These are phyloP conservation scores for Melanchra persicariae DNA, from an alignment of 2,888 invertebrate genomes.

Conservation along the genomic window DNA sequence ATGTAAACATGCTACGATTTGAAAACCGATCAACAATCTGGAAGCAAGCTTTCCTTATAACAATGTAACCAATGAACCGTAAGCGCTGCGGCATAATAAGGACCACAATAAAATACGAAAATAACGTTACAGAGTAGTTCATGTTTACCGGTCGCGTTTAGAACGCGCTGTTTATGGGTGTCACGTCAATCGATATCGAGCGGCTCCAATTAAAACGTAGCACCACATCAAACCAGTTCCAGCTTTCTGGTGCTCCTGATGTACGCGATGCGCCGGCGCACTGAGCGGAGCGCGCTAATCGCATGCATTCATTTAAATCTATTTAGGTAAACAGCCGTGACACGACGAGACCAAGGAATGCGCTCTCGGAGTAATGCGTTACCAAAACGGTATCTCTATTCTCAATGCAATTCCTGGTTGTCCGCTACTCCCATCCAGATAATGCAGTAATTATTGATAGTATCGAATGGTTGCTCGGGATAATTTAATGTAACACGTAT, in stretches of 20 bases:
- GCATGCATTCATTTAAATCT: slow-evolving; percentile 83
- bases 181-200: slow-evolving; percentile 71
- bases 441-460: slow-evolving; percentile 50
- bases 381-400: slow-evolving; percentile 26
- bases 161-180: slow-evolving; percentile 71
- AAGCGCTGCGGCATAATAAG: slow-evolving; percentile 21
- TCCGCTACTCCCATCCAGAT: slow-evolving; percentile 9
- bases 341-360: slow-evolving; percentile 40
- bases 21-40: slow-evolving; percentile 13
- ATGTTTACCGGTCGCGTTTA: slow-evolving; percentile 53
- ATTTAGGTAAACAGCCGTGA: slow-evolving; percentile 81
- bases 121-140: slow-evolving; percentile 35
- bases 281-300: slow-evolving; percentile 72
- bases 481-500: slow-evolving; percentile 80
- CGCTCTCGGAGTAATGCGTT: slow-evolving; percentile 22
- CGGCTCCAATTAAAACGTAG: slow-evolving; percentile 81
- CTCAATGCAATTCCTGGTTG: slow-evolving; percentile 8
- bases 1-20: slow-evolving; percentile 14
- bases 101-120: slow-evolving; percentile 33
- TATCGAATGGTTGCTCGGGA: slow-evolving; percentile 57
- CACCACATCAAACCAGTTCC: slow-evolving; percentile 80
- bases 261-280: slow-evolving; percentile 69
- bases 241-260: slow-evolving; percentile 66
- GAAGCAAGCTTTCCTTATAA: slow-evolving; percentile 34
- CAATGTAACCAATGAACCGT: slow-evolving; percentile 27